Evolutionary conservation across 2,888 invertebrate genomes (phyloP).

Genomic region (Julus scandinavius): DNA sequence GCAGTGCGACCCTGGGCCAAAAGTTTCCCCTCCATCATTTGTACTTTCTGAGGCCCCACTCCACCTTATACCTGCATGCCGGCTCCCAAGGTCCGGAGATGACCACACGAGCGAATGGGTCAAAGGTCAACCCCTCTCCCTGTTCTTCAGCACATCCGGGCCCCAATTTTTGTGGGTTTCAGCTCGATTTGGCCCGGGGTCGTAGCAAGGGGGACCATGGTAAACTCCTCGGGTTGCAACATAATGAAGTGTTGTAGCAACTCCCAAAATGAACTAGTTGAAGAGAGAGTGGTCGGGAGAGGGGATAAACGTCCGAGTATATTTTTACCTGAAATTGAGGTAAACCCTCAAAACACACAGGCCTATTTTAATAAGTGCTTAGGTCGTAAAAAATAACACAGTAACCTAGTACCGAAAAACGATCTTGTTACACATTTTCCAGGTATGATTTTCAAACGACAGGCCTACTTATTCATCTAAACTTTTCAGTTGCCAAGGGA

Average conservation of each 20-base stretch:
- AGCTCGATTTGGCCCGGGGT: not conserved
- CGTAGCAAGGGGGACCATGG: not conserved
- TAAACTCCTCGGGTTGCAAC: not conserved
- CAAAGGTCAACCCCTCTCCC: conserved; percentile 43
- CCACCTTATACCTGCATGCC: not conserved
- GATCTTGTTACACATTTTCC: conserved; percentile 25
- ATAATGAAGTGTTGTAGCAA: conserved; percentile 42
- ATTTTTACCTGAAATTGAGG: conserved; percentile 39
- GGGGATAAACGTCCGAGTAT: not conserved
- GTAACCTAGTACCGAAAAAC: conserved; percentile 25
- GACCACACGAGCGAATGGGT: conserved; percentile 48
- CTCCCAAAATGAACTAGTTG: conserved; percentile 42
- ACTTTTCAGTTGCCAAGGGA: not conserved
- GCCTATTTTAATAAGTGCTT: conserved; percentile 39
- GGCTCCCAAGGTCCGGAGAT: conserved; percentile 39
- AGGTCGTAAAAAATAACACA: conserved; percentile 12
- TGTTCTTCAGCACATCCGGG: not conserved
- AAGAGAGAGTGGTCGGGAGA: conserved; percentile 10
- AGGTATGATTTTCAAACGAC: not conserved
- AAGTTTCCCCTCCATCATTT: not conserved
- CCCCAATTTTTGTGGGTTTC: not conserved
- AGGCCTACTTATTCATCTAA: conserved; percentile 6
- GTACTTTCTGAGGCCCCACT: not conserved
- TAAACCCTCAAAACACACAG: conserved; percentile 42
- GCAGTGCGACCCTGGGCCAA: not conserved